Conservation (phyloP, 2,888 invertebrate genomes). For the Ormyrus thymus region DNA sequence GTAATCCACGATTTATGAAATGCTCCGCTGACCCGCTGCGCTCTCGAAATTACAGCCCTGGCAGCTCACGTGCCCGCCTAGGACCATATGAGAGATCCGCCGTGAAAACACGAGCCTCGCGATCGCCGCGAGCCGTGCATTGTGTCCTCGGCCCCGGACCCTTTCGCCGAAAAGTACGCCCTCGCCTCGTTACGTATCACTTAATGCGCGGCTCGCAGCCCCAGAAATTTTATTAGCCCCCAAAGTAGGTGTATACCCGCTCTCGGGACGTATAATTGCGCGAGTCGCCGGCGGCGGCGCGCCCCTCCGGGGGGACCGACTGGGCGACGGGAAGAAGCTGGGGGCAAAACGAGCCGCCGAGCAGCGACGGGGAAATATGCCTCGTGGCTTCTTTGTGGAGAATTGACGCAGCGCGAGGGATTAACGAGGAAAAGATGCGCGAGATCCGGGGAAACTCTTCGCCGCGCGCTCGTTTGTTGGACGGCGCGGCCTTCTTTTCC, state of each 20-base stretch:
- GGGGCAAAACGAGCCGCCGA: not conserved
- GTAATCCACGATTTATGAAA: constrained; percentile 50
- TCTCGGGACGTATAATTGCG: constrained; percentile 34
- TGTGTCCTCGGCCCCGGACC: constrained; percentile 1
- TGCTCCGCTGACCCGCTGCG: not conserved
- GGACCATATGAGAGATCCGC: constrained; percentile 1
- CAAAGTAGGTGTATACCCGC: constrained; percentile 49
- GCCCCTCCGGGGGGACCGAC: not conserved
- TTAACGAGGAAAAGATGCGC: not conserved
- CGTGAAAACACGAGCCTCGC: not conserved
- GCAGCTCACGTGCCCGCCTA: not conserved
- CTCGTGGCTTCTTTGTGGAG: constrained; percentile 16
- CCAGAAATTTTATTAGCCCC: constrained; percentile 66
- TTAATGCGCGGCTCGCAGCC: constrained; percentile 57
- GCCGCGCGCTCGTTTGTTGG: no score
- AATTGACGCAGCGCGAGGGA: constrained; percentile 14
- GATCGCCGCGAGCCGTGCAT: constrained; percentile 38
- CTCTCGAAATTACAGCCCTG: constrained; percentile 41
- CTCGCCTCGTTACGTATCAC: constrained; percentile 64
- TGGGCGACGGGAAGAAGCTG: not conserved
- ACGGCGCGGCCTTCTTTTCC: no score
- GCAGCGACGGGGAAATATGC: constrained; percentile 7
- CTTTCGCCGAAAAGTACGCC: constrained; percentile 35
- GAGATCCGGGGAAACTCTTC: not conserved
- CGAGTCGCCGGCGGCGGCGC: not conserved